Evolutionary conservation across 2,797 vertebrate species (phyloP), one percentile per base, ranked within the genome.

Genomic region (Caiman crocodilus): DNA sequence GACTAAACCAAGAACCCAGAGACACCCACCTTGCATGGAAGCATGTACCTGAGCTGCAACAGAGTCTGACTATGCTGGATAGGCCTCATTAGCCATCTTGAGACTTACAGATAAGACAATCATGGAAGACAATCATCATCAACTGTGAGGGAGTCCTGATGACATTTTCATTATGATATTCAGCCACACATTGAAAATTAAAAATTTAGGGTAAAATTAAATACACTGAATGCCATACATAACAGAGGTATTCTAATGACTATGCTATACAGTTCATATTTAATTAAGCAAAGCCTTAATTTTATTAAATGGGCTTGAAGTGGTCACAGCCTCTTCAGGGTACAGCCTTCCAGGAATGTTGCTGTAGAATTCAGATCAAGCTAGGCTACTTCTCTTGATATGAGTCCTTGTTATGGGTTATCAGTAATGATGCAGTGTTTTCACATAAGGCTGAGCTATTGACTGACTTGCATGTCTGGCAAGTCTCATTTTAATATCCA

Each of bases 181-280:
- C 35, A 42, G 35, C 35, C 25, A 23, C 69, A 50, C 12, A 14
- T 15, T 50, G 23, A 73, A 73, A 73, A 73, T 26, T 6, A 73
- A 25, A 14, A 21, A 26, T 16, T 26, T 15, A 50, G 25, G 94
- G 78, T 87, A 92, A 96, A 95, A 87, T 61, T 93, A 95, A 96
- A 82, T 84, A 96, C 90, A 89, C 94, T 88, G 92, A 96, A 90
- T 94, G 93, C 94, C 92, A 87, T 78, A 87, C 71, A 93, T 93
- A 60, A 63, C 78, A 82, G 64, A 89, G 74, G 32, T 91, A 92
- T 42, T 10, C 1, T 59, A 90, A 82, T 73, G 78, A 1, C 2
- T 80, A 90, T 78, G 60, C 81, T 87, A 75, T 80, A 94, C 73
- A 65, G 88, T 88, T 82, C 86, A 91, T 60, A 87, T 76, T 67